Percentiles rank a stretch among this genome's conserved stretches.
Evolutionary conservation across 2,113 vertebrate genomes (phyloP).

Genomic region (Struthidea cinerea): DNA sequence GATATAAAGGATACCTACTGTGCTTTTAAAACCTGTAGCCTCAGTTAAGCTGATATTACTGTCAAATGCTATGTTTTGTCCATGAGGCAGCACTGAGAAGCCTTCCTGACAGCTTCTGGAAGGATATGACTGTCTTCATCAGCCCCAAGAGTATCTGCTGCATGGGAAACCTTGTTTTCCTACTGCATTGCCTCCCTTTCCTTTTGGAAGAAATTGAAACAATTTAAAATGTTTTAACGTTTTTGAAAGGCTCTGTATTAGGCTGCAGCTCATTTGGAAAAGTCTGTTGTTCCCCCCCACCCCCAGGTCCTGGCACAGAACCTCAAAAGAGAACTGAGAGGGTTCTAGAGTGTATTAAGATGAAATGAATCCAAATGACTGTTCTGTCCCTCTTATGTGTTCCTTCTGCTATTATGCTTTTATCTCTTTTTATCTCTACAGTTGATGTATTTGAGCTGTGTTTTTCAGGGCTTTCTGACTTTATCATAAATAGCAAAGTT

Average conservation of each 20-base stretch:
- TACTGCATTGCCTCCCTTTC: background rate
- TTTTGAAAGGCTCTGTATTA: background rate
- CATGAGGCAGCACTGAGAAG: background rate
- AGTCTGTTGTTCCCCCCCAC: rapidly evolving
- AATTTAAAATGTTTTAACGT: background rate
- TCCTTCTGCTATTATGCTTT: background rate
- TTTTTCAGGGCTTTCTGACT: background rate
- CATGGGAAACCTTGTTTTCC: background rate
- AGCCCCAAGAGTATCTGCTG: background rate
- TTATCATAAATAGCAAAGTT: background rate
- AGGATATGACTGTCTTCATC: background rate
- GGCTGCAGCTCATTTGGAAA: background rate
- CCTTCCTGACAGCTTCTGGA: background rate
- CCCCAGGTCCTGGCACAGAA: background rate
- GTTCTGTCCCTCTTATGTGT: background rate
- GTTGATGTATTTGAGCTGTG: background rate
- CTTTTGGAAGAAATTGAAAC: background rate
- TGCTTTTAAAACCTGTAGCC: background rate
- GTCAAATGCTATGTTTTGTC: background rate
- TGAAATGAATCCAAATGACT: background rate
- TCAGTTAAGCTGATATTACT: background rate
- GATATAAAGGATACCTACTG: background rate
- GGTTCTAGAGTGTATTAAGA: background rate
- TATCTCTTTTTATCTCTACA: background rate
- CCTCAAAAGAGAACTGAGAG: background rate